Percentiles rank a stretch among this genome's conserved stretches.
These are phyloP conservation scores for Parascotia fuliginaria DNA, from an alignment of 2,888 invertebrate genomes.

Conservation along the genomic window DNA sequence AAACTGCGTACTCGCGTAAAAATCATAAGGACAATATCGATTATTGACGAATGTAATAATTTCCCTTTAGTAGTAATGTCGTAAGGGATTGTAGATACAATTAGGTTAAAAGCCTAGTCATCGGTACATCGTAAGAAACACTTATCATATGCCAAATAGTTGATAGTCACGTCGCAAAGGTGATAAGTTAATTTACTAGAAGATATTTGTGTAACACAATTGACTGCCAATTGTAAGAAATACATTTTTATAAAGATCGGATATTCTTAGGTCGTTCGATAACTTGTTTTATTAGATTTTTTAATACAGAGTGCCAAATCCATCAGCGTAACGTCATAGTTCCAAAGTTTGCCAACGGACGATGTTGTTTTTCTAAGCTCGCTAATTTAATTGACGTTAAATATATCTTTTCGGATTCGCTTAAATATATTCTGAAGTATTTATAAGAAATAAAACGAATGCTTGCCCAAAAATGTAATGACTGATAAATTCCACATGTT, in stretches of 20 bases:
- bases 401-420: slow-evolving; percentile 42
- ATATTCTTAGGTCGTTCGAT: slow-evolving; percentile 81
- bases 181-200: slow-evolving; percentile 78
- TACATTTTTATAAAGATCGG: slow-evolving; percentile 75
- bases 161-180: slow-evolving; percentile 67
- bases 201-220: slow-evolving; percentile 74
- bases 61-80: slow-evolving; percentile 70
- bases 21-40: slow-evolving; percentile 85
- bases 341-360: slow-evolving; percentile 51
- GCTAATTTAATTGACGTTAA: slow-evolving; percentile 41
- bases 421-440: slow-evolving; percentile 53
- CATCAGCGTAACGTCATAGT: slow-evolving; percentile 50
- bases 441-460: slow-evolving; percentile 63
- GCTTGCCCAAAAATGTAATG: slow-evolving; percentile 74
- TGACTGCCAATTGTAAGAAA: slow-evolving; percentile 83
- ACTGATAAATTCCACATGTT: slow-evolving; percentile 68
- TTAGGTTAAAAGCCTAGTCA: slow-evolving; percentile 67
- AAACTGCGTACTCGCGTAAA: slow-evolving; percentile 84
- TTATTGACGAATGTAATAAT: slow-evolving; percentile 78
- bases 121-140: slow-evolving; percentile 57
- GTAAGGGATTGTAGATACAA: slow-evolving; percentile 77
- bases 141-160: slow-evolving; percentile 74
- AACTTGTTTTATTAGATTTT: slow-evolving; percentile 77
- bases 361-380: slow-evolving; percentile 53
- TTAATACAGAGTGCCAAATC: slow-evolving; percentile 78